Percentiles rank a stretch among this genome's conserved stretches.
phyloP scores from a whole-genome alignment of 2,113 vertebrate species.

The Ophiodon elongatus region DNA sequence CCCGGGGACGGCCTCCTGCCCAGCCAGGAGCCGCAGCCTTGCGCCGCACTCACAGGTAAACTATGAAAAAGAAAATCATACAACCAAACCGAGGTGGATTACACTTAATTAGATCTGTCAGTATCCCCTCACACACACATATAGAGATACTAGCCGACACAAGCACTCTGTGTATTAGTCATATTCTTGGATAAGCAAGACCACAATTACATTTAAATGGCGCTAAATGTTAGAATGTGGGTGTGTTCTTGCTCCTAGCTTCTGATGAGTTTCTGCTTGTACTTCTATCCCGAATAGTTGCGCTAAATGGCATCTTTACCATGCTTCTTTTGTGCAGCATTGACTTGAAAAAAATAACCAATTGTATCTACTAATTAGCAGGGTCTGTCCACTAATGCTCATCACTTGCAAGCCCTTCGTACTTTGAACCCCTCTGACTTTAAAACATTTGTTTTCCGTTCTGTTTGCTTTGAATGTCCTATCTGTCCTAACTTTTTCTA shows the following conservation, averaged over 20 bases:
- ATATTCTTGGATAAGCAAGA: not conserved
- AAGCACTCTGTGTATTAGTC: not conserved
- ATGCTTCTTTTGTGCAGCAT: not conserved
- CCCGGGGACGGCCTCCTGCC: conserved; percentile 86
- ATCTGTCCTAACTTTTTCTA: conserved; percentile 29
- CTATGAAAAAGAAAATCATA: not conserved
- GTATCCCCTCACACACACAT: not conserved
- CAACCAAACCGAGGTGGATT: not conserved
- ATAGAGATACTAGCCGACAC: not conserved
- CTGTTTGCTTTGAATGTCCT: conserved; percentile 42
- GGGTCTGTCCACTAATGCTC: conserved; percentile 20
- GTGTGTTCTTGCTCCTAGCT: not conserved
- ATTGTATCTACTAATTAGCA: not conserved
- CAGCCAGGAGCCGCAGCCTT: conserved; percentile 86
- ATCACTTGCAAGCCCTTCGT: conserved; percentile 18
- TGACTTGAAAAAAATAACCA: not conserved
- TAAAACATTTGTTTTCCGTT: not conserved
- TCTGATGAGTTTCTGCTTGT: not conserved
- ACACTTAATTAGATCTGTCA: not conserved
- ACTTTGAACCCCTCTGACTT: conserved; percentile 24
- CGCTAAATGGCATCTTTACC: not conserved
- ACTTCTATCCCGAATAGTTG: not conserved
- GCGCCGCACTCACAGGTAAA: conserved; percentile 85
- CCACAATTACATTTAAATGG: not conserved
- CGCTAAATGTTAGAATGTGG: conserved; percentile 18